phyloP scores from a whole-genome alignment of 2,888 invertebrate species.

The Calameuta idolon region DNA sequence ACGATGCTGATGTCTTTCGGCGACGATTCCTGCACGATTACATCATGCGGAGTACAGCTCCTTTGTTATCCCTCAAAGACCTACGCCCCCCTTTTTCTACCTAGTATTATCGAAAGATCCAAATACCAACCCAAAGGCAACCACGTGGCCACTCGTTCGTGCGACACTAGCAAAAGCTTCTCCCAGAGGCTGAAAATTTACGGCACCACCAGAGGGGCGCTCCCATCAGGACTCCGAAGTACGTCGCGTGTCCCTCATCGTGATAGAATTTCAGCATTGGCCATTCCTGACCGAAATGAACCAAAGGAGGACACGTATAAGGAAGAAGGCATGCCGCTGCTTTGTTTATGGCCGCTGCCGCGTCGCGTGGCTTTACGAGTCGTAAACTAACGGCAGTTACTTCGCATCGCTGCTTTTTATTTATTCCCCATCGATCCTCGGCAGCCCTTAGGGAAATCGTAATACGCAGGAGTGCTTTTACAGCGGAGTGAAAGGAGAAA shows the following conservation, averaged over 20 bases:
- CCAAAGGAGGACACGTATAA: not conserved
- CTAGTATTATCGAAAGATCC: not conserved
- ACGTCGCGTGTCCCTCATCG: not conserved
- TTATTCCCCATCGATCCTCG: slow-evolving; percentile 35
- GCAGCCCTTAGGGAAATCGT: slow-evolving; percentile 7
- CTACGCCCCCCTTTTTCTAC: not conserved
- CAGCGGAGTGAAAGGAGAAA: not conserved
- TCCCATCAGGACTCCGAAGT: not conserved
- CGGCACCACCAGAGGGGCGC: not conserved
- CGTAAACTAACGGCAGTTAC: slow-evolving; percentile 32
- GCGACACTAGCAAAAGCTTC: not conserved
- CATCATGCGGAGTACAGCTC: not conserved
- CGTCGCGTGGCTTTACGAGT: slow-evolving; percentile 30
- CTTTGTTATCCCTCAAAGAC: not conserved
- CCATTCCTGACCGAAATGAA: not conserved
- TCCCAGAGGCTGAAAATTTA: not conserved
- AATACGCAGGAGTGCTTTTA: slow-evolving; percentile 24
- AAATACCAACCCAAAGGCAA: not conserved
- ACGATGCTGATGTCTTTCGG: not conserved
- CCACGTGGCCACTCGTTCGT: not conserved
- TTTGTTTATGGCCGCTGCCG: slow-evolving; percentile 1
- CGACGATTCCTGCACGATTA: not conserved
- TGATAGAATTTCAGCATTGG: not conserved
- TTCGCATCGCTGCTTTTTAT: slow-evolving; percentile 23
- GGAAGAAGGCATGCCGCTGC: not conserved